Evolutionary conservation across 2,797 vertebrate species (phyloP).

Genomic region (Coluber constrictor): DNA sequence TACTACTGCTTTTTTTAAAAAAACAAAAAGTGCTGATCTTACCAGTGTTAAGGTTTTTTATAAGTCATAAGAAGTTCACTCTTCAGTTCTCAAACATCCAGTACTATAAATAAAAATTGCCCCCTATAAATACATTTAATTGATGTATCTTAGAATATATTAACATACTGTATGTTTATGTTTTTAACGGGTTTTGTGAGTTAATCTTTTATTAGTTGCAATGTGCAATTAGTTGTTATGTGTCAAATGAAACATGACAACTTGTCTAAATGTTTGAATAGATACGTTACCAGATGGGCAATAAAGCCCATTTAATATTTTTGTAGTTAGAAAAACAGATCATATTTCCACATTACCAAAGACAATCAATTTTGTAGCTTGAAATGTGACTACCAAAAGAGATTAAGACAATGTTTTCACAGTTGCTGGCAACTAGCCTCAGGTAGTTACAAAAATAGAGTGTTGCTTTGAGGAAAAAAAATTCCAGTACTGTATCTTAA

Average conservation of each 20-base stretch:
- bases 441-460: neutral
- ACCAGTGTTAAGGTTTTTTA: neutral
- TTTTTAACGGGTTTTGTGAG: slow-evolving; percentile 44
- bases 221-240: neutral
- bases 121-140: slow-evolving; percentile 40
- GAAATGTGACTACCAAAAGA: neutral
- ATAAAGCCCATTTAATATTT: neutral
- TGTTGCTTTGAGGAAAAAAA: neutral
- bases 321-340: neutral
- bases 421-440: neutral
- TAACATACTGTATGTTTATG: slow-evolving; percentile 32
- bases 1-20: neutral
- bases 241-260: neutral
- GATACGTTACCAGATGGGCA: neutral
- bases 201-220: neutral
- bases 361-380: neutral
- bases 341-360: neutral
- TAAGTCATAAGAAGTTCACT: neutral
- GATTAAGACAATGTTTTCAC: neutral
- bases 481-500: neutral
- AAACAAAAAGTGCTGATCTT: neutral
- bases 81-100: neutral
- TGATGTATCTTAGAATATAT: slow-evolving; percentile 57
- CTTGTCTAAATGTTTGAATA: neutral
- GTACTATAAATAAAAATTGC: neutral